Percentiles rank a stretch among this genome's conserved stretches.
These are phyloP conservation scores for Rhopalosiphum nymphaeae DNA, from an alignment of 2,888 invertebrate genomes.

Conservation along the genomic window DNA sequence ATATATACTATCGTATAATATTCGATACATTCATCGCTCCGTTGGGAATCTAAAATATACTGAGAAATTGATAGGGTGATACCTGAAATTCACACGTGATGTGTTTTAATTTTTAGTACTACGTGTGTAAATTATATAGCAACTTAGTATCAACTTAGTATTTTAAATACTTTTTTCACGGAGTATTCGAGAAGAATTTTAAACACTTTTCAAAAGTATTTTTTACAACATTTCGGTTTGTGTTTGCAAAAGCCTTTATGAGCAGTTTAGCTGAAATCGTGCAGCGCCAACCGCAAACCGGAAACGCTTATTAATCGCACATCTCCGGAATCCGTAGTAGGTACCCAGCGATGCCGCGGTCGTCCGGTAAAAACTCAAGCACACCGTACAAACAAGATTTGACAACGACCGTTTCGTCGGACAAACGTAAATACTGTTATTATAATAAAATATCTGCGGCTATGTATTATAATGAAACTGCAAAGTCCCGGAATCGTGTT, in stretches of 20 bases:
- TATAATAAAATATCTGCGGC: not conserved
- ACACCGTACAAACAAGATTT: not conserved
- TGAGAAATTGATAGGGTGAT: too few relatives aligned
- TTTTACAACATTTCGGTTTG: not conserved
- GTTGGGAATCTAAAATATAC: too few relatives aligned
- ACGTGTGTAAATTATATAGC: not conserved
- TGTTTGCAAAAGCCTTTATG: not conserved
- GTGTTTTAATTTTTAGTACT: not conserved
- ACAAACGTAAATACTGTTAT: not conserved
- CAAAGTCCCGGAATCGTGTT: not conserved
- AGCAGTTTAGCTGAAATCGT: not conserved
- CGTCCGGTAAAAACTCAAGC: not conserved
- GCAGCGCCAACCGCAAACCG: not conserved
- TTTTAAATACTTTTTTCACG: not conserved
- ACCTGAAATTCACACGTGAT: not conserved
- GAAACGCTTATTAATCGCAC: conserved; percentile 1
- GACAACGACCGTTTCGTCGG: not conserved
- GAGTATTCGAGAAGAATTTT: not conserved
- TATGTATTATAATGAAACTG: not conserved
- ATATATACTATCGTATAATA: too few relatives aligned
- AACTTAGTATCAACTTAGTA: not conserved
- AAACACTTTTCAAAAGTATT: not conserved
- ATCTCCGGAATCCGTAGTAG: not conserved
- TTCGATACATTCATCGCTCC: too few relatives aligned
- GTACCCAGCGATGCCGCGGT: too few relatives aligned